Evolutionary conservation across 2,888 invertebrate genomes (phyloP).

Genomic region (Agapetus fuscipes): DNA sequence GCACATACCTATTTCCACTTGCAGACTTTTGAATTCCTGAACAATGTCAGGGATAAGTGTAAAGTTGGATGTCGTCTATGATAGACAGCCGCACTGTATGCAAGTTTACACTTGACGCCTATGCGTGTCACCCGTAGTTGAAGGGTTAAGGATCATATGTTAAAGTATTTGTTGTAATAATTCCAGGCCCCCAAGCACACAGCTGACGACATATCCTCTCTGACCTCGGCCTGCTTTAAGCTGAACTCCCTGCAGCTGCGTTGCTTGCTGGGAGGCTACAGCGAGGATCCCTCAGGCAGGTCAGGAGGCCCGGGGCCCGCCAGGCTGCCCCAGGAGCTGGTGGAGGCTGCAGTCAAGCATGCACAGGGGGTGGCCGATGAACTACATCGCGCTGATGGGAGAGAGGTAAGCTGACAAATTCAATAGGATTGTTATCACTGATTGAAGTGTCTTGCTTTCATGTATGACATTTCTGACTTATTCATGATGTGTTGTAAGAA

Average conservation of each 20-base stretch:
- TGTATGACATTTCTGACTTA: too few species aligned
- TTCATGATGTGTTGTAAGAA: too few species aligned
- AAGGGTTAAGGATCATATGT: too few species aligned
- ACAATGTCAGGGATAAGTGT: too few species aligned
- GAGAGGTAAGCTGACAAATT: slow-evolving; percentile 52
- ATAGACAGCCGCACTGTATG: too few species aligned
- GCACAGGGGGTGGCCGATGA: slow-evolving; percentile 88
- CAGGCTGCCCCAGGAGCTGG: slow-evolving; percentile 42
- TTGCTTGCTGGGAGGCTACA: slow-evolving; percentile 66
- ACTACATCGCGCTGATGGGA: slow-evolving; percentile 79
- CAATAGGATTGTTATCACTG: too few species aligned
- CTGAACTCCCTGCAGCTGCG: slow-evolving; percentile 92
- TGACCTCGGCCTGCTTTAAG: slow-evolving; percentile 91
- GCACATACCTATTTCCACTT: not conserved
- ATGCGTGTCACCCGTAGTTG: too few species aligned
- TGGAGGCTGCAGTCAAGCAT: slow-evolving; percentile 63
- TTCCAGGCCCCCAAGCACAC: slow-evolving; percentile 68
- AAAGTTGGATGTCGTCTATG: too few species aligned
- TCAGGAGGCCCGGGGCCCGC: slow-evolving; percentile 38
- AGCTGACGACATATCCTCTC: slow-evolving; percentile 79
- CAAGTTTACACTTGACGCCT: too few species aligned
- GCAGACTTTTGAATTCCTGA: too few species aligned
- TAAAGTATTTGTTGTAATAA: too few species aligned
- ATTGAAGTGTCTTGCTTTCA: too few species aligned
- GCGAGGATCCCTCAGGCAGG: slow-evolving; percentile 30